Evolutionary conservation across 2,113 vertebrate species (phyloP).

Genomic region (Dinomys branickii): DNA sequence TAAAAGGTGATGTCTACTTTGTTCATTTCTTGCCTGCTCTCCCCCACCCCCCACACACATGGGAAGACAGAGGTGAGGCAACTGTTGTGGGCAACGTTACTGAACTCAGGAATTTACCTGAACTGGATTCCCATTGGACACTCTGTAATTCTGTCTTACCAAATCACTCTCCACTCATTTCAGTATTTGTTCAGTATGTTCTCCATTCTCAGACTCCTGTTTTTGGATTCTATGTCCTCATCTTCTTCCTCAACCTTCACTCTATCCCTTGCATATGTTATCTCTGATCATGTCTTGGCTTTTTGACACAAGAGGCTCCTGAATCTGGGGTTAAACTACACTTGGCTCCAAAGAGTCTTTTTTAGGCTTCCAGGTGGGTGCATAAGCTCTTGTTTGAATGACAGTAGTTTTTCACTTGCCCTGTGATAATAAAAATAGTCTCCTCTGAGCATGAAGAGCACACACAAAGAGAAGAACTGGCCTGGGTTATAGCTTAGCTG

Average conservation of each 20-base stretch:
- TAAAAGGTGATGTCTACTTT: neutral
- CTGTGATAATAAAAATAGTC: neutral
- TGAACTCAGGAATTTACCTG: neutral
- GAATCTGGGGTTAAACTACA: neutral
- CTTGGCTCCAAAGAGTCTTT: neutral
- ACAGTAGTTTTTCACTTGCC: slow-evolving; percentile 5
- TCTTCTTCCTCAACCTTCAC: neutral
- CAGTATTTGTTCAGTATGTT: neutral
- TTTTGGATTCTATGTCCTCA: neutral
- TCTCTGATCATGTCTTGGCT: neutral
- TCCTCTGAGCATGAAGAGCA: neutral
- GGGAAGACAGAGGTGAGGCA: neutral
- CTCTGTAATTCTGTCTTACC: neutral
- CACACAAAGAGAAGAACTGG: neutral
- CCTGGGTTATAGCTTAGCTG: no score
- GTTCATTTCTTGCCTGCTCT: neutral
- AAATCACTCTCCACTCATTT: neutral
- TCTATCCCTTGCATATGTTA: neutral
- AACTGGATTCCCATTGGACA: neutral
- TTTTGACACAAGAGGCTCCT: neutral
- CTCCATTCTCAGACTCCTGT: neutral
- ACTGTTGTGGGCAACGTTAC: no score
- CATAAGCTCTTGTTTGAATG: neutral
- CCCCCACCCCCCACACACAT: neutral
- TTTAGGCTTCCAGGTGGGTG: neutral